Percentiles rank a stretch among this genome's conserved stretches.
Evolutionary conservation across 2,888 invertebrate species (phyloP).

Genomic region (Eupithecia subfuscata): DNA sequence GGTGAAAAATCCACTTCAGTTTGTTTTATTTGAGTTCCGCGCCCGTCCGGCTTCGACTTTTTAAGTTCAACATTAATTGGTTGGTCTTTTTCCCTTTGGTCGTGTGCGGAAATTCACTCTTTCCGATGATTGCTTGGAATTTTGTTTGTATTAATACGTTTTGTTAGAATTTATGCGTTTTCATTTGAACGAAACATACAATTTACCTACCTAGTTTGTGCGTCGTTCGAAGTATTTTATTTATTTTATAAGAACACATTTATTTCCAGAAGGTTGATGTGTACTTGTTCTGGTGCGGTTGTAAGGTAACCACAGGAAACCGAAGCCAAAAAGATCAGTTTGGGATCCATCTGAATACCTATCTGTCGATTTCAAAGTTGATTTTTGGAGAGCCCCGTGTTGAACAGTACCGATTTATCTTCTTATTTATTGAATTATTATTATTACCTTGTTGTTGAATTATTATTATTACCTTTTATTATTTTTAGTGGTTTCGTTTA

Average conservation of each 20-base stretch:
- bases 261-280: neutral
- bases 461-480: too few species aligned
- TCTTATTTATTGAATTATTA: too few species aligned
- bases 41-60: slow-evolving; percentile 28
- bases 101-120: slow-evolving; percentile 12
- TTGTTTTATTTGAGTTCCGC: slow-evolving; percentile 25
- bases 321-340: neutral
- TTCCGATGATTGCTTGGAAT: neutral
- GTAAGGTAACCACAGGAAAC: neutral
- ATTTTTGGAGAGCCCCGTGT: too few species aligned
- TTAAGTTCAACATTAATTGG: slow-evolving; percentile 37
- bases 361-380: neutral
- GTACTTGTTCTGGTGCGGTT: neutral
- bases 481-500: too few species aligned
- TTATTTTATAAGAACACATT: neutral
- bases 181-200: neutral
- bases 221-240: neutral
- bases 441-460: too few species aligned
- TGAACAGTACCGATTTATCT: too few species aligned
- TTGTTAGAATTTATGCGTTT: neutral
- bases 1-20: slow-evolving; percentile 21
- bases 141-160: neutral
- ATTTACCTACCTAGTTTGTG: neutral
- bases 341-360: neutral
- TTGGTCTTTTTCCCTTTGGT: slow-evolving; percentile 22